These are phyloP conservation scores for Festucalex cinctus DNA, from an alignment of 2,113 vertebrate species.

Conservation along the genomic window DNA sequence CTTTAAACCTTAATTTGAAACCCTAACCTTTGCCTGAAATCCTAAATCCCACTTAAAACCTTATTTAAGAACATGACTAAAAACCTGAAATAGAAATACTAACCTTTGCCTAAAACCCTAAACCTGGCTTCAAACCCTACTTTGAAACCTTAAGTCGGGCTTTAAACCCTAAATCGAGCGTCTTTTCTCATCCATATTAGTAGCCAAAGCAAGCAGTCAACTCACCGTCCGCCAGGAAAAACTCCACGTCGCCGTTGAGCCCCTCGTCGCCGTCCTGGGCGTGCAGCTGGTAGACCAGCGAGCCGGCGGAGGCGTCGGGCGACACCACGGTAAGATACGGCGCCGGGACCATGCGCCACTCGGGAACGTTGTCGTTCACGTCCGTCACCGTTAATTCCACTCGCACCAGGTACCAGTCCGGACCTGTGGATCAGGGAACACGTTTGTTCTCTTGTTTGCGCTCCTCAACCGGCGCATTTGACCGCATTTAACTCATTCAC, in stretches of 20 bases:
- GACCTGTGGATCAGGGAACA: slow-evolving; percentile 59
- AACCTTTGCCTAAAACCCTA: no score
- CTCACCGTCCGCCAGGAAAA: slow-evolving; percentile 85
- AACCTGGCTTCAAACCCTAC: no score
- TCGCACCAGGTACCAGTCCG: slow-evolving; percentile 79
- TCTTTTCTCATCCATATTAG: no score
- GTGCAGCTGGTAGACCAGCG: slow-evolving; percentile 79
- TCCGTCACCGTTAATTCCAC: slow-evolving; percentile 80
- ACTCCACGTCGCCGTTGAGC: slow-evolving; percentile 80
- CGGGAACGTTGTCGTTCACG: slow-evolving; percentile 81
- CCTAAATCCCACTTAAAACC: no score
- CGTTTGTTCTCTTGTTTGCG: not conserved
- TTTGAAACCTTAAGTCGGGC: no score
- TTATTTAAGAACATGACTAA: no score
- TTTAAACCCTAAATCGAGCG: no score
- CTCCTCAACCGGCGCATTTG: no score
- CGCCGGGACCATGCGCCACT: slow-evolving; percentile 82
- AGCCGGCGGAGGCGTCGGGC: slow-evolving; percentile 64
- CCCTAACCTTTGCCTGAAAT: no score
- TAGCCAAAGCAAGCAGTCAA: not conserved
- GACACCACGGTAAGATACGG: slow-evolving; percentile 80
- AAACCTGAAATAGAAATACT: no score
- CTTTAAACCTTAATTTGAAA: no score
- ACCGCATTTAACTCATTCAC: no score
- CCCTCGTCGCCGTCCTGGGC: slow-evolving; percentile 83